Evolutionary conservation across 2,113 vertebrate species (phyloP).

Genomic region (Scytalopus superciliaris): DNA sequence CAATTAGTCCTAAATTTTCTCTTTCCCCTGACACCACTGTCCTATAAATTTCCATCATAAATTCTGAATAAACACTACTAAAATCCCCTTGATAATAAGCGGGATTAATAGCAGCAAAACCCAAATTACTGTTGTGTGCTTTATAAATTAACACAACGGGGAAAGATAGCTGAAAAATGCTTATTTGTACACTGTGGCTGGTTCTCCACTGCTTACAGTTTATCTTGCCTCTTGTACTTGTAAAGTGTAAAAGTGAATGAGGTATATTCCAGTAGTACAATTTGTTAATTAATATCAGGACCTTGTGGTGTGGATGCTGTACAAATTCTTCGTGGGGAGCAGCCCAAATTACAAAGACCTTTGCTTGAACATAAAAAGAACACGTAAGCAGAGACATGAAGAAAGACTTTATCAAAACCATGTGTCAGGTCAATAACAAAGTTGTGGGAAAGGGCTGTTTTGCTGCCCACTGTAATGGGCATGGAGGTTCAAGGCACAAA

Average conservation of each 20-base stretch:
- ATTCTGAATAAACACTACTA: constrained; percentile 6
- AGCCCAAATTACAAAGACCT: neutral
- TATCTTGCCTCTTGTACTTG: neutral
- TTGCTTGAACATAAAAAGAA: neutral
- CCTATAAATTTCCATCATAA: constrained; percentile 21
- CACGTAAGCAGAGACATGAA: neutral
- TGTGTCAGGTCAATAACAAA: fast-evolving
- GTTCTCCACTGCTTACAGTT: neutral
- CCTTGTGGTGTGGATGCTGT: neutral
- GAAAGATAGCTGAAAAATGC: neutral
- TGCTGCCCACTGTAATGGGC: neutral
- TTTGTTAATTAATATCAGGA: neutral
- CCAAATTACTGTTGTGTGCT: constrained; percentile 1
- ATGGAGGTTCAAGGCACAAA: neutral
- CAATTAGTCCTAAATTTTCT: constrained; percentile 21
- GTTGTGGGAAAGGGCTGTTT: neutral
- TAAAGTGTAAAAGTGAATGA: neutral
- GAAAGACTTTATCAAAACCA: neutral
- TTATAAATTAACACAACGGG: constrained; percentile 8
- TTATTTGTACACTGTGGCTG: neutral
- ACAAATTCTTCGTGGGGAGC: neutral
- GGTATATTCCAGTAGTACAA: neutral
- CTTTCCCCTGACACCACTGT: neutral
- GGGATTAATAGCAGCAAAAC: constrained; percentile 4
- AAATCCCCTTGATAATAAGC: neutral